Evolutionary conservation across 2,888 invertebrate genomes (phyloP).

Genomic region (Rotaria macrura): DNA sequence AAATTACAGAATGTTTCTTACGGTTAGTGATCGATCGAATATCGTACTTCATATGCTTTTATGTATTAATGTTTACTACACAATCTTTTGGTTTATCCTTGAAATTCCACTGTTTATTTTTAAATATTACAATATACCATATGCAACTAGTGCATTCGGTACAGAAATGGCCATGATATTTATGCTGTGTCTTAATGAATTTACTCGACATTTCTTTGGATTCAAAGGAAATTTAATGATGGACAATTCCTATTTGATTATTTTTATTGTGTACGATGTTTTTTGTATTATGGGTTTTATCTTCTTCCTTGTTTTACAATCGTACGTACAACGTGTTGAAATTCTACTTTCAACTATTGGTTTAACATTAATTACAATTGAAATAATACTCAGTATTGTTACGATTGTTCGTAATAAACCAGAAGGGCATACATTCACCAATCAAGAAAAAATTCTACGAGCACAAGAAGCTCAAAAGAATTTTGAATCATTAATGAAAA

Average conservation of each 20-base stretch:
- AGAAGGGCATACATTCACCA: neutral
- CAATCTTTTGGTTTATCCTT: neutral
- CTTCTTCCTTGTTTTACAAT: conserved; percentile 79
- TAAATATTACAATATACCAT: neutral
- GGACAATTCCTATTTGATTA: conserved; percentile 63
- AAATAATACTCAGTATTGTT: conserved; percentile 70
- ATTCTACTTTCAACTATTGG: conserved; percentile 77
- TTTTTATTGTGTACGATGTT: conserved; percentile 70
- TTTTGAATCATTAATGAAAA: neutral
- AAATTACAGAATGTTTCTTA: neutral
- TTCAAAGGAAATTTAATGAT: conserved; percentile 70
- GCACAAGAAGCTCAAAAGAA: neutral
- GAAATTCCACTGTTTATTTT: neutral
- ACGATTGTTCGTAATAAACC: conserved; percentile 53
- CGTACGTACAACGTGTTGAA: conserved; percentile 73
- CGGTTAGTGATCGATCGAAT: neutral
- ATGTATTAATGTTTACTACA: neutral
- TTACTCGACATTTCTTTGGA: neutral
- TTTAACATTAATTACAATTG: conserved; percentile 67
- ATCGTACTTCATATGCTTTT: neutral
- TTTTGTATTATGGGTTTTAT: conserved; percentile 73
- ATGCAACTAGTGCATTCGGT: neutral
- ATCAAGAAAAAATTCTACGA: neutral
- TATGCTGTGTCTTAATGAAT: neutral
- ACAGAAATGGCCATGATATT: neutral